Evolutionary conservation across 1,140 invertebrate species (phyloP).

Genomic region (Drosophila triauraria): DNA sequence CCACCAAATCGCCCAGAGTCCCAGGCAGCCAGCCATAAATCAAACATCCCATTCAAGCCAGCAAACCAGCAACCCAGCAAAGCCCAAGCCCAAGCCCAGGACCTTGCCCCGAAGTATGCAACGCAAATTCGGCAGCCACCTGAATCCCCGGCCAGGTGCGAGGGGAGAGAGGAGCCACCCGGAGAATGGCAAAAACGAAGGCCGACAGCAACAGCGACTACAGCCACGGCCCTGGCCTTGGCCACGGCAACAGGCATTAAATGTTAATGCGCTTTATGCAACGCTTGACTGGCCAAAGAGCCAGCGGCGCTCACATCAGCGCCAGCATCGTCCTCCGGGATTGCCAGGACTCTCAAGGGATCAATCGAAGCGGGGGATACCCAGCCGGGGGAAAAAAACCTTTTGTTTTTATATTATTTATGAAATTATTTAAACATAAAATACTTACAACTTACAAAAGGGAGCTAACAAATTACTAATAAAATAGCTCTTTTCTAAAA

Average conservation of each 20-base stretch:
- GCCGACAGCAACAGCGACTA: background rate
- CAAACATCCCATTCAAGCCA: conserved; percentile 25
- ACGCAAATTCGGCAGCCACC: conserved; percentile 43
- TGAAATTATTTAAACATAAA: too few relatives aligned
- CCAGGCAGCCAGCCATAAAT: conserved; percentile 47
- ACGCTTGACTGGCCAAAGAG: conserved; percentile 57
- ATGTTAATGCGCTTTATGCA: conserved; percentile 68
- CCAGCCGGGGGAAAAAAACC: background rate
- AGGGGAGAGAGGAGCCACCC: too few relatives aligned
- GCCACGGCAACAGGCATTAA: conserved; percentile 51
- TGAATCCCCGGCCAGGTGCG: conserved; percentile 1
- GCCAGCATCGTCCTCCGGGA: conserved; percentile 1
- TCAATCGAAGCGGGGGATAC: background rate
- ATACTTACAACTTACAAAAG: too few relatives aligned
- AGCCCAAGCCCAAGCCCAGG: too few relatives aligned
- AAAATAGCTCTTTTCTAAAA: too few relatives aligned
- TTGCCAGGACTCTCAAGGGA: background rate
- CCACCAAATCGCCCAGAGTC: background rate
- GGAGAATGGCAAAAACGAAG: background rate
- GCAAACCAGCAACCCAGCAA: too few relatives aligned
- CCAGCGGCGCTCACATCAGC: conserved; percentile 22
- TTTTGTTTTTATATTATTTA: too few relatives aligned
- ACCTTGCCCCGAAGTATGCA: conserved; percentile 44
- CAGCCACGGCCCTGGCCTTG: background rate
- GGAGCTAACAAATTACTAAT: too few relatives aligned